A percentile compares a stretch with the other conserved stretches of the same genome.
These are phyloP conservation scores for Clivina fossor DNA, from an alignment of 2,888 invertebrate genomes.

Conservation along the genomic window DNA sequence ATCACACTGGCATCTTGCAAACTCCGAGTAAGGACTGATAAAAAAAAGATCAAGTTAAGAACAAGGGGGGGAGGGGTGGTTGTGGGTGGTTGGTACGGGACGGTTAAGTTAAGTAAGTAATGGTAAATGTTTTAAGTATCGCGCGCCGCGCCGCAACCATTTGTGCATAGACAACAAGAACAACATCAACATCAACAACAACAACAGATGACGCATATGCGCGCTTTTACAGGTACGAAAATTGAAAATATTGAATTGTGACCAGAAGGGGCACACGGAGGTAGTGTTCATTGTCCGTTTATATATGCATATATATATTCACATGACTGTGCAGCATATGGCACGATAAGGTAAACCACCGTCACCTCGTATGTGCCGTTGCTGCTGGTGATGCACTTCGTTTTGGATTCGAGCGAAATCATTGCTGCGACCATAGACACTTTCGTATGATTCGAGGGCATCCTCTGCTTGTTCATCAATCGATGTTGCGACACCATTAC, in stretches of 20 bases:
- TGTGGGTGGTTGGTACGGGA: too few species aligned
- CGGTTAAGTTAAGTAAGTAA: too few species aligned
- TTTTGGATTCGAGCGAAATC: slow-evolving; percentile 49
- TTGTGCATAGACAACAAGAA: too few species aligned
- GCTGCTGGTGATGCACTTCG: slow-evolving; percentile 44
- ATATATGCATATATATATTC: slow-evolving; percentile 31
- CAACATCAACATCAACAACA: background rate
- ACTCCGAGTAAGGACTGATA: too few species aligned
- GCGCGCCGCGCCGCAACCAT: too few species aligned
- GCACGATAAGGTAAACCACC: slow-evolving; percentile 50
- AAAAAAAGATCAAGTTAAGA: too few species aligned
- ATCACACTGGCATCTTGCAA: too few species aligned
- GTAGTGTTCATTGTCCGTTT: background rate
- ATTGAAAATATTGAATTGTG: background rate
- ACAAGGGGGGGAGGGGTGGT: too few species aligned
- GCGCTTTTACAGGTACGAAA: background rate
- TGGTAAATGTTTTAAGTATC: too few species aligned
- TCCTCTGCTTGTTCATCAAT: slow-evolving; percentile 46
- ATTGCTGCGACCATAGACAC: slow-evolving; percentile 51
- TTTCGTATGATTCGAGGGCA: slow-evolving; percentile 49
- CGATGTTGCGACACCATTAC: too few species aligned
- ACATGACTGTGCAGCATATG: slow-evolving; percentile 53
- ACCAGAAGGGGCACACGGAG: background rate
- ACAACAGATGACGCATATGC: background rate
- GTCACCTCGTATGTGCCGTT: slow-evolving; percentile 43